Evolutionary conservation across 2,113 vertebrate species (phyloP), one percentile per base, ranked within the genome.

Genomic region (Noctilio leporinus): DNA sequence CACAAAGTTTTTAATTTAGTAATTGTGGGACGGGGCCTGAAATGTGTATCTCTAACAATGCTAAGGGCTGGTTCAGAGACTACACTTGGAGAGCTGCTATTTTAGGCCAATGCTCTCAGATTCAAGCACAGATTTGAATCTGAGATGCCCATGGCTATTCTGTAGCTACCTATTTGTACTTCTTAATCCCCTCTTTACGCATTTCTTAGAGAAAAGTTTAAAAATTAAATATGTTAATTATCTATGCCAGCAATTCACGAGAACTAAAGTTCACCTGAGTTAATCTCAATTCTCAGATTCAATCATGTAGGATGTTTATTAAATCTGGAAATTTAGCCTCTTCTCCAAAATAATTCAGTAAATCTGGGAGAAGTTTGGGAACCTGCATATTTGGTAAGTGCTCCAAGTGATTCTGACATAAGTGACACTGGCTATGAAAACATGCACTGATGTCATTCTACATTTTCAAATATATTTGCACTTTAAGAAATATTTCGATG

Each of bases 271-370:
- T n/a, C n/a, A n/a, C n/a, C n/a, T n/a, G n/a, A n/a, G n/a, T n/a
- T n/a, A n/a, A n/a, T n/a, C n/a, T n/a, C n/a, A n/a, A 47, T 73
- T 94, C 82, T 91, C 80, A 96, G 53, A 82, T 55, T 93, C 35
- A 92, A 51, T 78, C n/a, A 33, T 70, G 57, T 69, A 38, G 51
- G 15, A 89, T 80, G 30, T 7, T 87, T 26, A 83, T 86, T 89
- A 49, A 83, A 35, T 82, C 24, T 40, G 2, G 20, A 93, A 65
- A 51, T 30, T 81, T 26, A 53, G 43, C 12, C 16, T 78, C 16
- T 35, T 30, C 47, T 95, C 26, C 40, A 75, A n/a, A 86, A 45
- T 26, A 84, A 67, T 65, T 59, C 22, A 20, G 4, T 35, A 47
- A 57, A 86, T 47, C 19, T 78, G 35, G 49, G 55, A 82, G 75